phyloP scores from a whole-genome alignment of 2,888 invertebrate genomes.

The Chrysolina americana region DNA sequence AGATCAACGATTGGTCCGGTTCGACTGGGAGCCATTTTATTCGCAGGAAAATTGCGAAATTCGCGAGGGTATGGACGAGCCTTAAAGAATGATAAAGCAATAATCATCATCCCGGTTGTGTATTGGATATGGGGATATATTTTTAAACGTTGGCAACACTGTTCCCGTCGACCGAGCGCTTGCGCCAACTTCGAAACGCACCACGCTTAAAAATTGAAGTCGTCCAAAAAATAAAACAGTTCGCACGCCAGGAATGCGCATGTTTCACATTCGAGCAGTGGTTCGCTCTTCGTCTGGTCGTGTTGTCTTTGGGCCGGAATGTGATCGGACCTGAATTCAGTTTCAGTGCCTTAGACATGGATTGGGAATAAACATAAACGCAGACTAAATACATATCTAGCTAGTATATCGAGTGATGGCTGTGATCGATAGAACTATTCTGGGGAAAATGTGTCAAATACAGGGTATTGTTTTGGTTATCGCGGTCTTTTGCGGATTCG shows the following conservation, averaged over 20 bases:
- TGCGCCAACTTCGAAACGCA: slow-evolving; percentile 32
- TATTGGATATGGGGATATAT: too few relatives aligned
- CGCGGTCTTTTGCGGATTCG: slow-evolving; percentile 50
- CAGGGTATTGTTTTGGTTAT: slow-evolving; percentile 60
- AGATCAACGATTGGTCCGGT: too few relatives aligned
- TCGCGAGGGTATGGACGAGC: too few relatives aligned
- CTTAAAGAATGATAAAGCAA: too few relatives aligned
- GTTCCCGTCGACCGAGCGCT: slow-evolving; percentile 27
- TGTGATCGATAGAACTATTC: slow-evolving; percentile 57
- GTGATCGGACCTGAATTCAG: slow-evolving; percentile 53
- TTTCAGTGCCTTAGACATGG: slow-evolving; percentile 62
- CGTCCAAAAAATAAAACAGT: slow-evolving; percentile 44
- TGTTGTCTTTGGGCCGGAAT: slow-evolving; percentile 54
- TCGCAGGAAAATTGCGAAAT: too few relatives aligned
- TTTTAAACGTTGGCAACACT: slow-evolving; percentile 1
- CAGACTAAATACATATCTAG: slow-evolving; percentile 24
- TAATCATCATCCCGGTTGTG: too few relatives aligned
- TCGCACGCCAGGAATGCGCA: slow-evolving; percentile 46
- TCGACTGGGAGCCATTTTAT: too few relatives aligned
- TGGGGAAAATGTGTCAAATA: slow-evolving; percentile 54
- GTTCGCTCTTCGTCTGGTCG: slow-evolving; percentile 31
- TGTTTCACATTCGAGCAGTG: slow-evolving; percentile 46
- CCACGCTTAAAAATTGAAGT: slow-evolving; percentile 37
- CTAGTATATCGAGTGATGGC: slow-evolving; percentile 52
- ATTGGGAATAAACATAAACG: slow-evolving; percentile 50